phyloP scores from a whole-genome alignment of 2,797 vertebrate species.

The Perodicticus potto region DNA sequence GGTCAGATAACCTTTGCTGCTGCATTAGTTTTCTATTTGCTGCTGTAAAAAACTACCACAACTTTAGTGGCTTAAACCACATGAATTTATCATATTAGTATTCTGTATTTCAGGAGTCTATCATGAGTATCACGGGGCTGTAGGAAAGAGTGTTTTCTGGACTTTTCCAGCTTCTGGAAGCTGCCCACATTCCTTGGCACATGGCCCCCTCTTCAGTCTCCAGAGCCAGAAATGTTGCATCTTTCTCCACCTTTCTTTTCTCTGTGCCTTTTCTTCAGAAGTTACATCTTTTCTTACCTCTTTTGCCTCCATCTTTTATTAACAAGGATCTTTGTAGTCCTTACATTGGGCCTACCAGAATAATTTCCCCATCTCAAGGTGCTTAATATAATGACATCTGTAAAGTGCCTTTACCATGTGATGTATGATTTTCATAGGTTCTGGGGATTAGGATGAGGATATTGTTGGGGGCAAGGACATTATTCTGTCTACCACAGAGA shows the following conservation, averaged over 20 bases:
- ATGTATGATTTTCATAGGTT: not conserved
- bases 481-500: constrained; percentile 2
- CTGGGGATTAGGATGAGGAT: not conserved
- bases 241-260: not conserved
- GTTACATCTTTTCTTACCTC: not conserved
- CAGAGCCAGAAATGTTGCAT: not conserved
- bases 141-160: not conserved
- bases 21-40: not conserved
- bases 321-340: not conserved
- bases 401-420: not conserved
- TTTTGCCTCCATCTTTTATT: not conserved
- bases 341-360: not conserved
- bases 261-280: not conserved
- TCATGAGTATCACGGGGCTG: not conserved
- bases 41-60: not conserved
- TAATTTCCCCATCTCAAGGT: not conserved
- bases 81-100: not conserved
- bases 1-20: not conserved
- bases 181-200: not conserved
- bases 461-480: not conserved
- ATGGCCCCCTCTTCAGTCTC: not conserved
- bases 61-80: not conserved
- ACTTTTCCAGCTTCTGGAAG: not conserved
- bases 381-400: not conserved
- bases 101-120: not conserved